Percentiles rank a stretch among this genome's conserved stretches.
These are phyloP conservation scores for Punctoribates punctum DNA, from an alignment of 2,888 invertebrate genomes.

Conservation along the genomic window DNA sequence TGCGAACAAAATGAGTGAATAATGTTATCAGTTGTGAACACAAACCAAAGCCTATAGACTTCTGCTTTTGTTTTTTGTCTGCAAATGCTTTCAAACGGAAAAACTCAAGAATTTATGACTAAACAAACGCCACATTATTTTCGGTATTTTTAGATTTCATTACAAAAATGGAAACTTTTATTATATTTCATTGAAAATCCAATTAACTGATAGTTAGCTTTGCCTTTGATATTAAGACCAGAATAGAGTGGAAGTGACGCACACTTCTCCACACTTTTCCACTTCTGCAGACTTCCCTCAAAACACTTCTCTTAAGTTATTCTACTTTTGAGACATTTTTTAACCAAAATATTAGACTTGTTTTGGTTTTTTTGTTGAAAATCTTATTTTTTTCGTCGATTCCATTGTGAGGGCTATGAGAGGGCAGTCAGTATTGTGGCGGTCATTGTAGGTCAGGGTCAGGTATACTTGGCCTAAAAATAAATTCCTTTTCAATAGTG, in stretches of 20 bases:
- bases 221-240: not conserved
- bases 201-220: conserved; percentile 3
- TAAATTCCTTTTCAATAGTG: conserved; percentile 1
- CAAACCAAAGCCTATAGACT: not conserved
- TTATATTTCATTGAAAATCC: not conserved
- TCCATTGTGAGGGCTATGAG: not conserved
- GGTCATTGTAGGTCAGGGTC: conserved; percentile 34
- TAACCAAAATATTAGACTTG: too few relatives aligned
- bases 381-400: not conserved
- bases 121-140: not conserved
- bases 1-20: not conserved
- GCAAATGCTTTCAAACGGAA: not conserved
- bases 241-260: not conserved
- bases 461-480: conserved; percentile 16
- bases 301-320: not conserved
- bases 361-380: not conserved
- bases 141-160: not conserved
- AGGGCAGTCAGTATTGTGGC: conserved; percentile 2
- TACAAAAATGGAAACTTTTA: not conserved
- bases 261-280: not conserved
- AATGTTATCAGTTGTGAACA: conserved; percentile 9
- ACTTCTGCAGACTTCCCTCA: not conserved
- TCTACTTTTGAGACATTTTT: not conserved
- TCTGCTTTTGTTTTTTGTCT: conserved; percentile 4
- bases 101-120: conserved; percentile 6